Evolutionary conservation across 2,113 vertebrate species (phyloP), one percentile per base, ranked within the genome.

Genomic region (Burhinus oedicnemus): DNA sequence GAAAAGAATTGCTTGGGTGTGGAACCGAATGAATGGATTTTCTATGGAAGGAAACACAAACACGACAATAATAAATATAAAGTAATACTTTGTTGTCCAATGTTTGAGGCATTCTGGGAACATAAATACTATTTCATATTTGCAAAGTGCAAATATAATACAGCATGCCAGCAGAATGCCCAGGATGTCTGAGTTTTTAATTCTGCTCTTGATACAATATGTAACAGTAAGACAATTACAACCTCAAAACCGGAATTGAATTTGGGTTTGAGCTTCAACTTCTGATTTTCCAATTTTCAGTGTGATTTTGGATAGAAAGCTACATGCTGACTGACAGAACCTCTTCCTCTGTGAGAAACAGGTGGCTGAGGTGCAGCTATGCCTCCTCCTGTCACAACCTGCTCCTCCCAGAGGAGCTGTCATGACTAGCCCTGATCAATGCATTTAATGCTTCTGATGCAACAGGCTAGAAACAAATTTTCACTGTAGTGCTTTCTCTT

Each of bases 391-490:
- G 2, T 66, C 26, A 23, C 30, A 62, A 4, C 23, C 25, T 32
- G 22, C 23, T 87, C 17, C 58, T 89, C 64, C n/a, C 38, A 38
- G 34, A 51, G 15, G 15, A 85, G 32, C 58, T 60, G 40, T 44
- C 68, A 29, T 20, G 18, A 42, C 30, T 25, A 32, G 9, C 42
- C 45, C 14, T n/a, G 12, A 34, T 17, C 58, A 30, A n/a, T 8
- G 3, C 3, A 6, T 62, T 29, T 29, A 64, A 34, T 0, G 1
- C 6, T 82, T 16, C 14, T n/a, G 1, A 29, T 52, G 5, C 14
- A 51, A 55, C 14, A 3, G 4, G 3, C 19, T 51, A 51, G 49
- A 55, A 82, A 60, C 19, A 45, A 45, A 21, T 4, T 11, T 29
- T 25, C 62, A 20, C 23, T 60, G 26, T 17, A 5, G 16, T 17